Conservation (phyloP, 2,888 invertebrate species). For the Argyresthia albistria region DNA sequence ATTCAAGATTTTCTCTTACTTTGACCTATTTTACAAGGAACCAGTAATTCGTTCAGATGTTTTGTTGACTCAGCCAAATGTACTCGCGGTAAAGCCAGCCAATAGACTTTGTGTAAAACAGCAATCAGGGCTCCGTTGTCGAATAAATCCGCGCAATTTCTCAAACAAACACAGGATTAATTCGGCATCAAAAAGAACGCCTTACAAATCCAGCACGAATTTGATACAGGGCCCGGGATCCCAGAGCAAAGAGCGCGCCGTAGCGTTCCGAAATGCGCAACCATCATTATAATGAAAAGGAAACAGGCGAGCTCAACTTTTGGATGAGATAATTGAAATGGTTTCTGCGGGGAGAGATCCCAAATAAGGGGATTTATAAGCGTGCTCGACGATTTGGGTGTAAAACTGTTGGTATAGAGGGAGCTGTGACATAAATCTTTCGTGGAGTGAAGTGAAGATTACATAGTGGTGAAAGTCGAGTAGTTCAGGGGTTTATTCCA, state of each 20-base stretch:
- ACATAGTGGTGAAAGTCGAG: too few relatives aligned
- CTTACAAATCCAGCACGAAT: neutral
- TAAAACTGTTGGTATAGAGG: neutral
- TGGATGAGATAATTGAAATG: conserved; percentile 30
- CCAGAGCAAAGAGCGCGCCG: neutral
- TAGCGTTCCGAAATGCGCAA: neutral
- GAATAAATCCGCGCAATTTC: too few relatives aligned
- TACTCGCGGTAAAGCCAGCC: too few relatives aligned
- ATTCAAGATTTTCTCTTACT: too few relatives aligned
- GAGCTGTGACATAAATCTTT: neutral
- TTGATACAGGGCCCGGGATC: neutral
- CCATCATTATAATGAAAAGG: neutral
- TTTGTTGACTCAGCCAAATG: too few relatives aligned
- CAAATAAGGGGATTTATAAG: conserved; percentile 25
- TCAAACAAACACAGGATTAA: too few relatives aligned
- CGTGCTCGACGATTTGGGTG: conserved; percentile 3
- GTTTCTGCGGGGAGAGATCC: conserved; percentile 21
- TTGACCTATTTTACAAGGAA: too few relatives aligned
- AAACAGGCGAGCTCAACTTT: conserved; percentile 1
- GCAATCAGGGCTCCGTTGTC: too few relatives aligned
- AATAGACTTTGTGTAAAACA: too few relatives aligned
- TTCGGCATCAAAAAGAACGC: neutral
- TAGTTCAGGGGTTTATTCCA: too few relatives aligned
- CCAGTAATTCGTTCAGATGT: too few relatives aligned
- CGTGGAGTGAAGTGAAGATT: neutral